These are phyloP conservation scores for Tanypteryx hageni DNA, from an alignment of 2,888 invertebrate species.

Conservation along the genomic window DNA sequence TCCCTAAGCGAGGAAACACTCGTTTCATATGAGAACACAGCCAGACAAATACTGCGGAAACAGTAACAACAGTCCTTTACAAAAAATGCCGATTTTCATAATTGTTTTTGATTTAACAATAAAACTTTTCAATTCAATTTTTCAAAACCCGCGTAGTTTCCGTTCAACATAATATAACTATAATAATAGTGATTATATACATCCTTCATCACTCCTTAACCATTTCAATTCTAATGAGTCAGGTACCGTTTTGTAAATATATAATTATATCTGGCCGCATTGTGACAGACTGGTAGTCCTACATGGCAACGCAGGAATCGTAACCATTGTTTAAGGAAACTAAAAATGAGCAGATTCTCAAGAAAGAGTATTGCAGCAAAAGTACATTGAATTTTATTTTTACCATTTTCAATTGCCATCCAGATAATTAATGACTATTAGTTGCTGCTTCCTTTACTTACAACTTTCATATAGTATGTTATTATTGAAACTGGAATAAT, in stretches of 20 bases:
- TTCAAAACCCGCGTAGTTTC: conserved; percentile 59
- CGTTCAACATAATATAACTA: conserved; percentile 55
- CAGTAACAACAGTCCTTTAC: conserved; percentile 15
- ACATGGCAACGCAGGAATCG: conserved; percentile 26
- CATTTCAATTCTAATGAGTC: conserved; percentile 62
- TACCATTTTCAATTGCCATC: not conserved
- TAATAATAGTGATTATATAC: conserved; percentile 50
- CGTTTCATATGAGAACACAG: conserved; percentile 39
- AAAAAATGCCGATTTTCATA: conserved; percentile 27
- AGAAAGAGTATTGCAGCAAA: conserved; percentile 28
- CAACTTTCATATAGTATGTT: not conserved
- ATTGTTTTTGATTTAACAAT: conserved; percentile 38
- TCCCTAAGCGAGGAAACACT: not conserved
- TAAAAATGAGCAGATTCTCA: conserved; percentile 42
- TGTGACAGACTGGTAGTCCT: not conserved
- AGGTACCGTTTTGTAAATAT: conserved; percentile 56
- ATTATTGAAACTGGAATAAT: not conserved
- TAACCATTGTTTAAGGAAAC: conserved; percentile 37
- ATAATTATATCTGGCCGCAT: conserved; percentile 36
- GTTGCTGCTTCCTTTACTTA: not conserved
- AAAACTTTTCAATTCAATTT: conserved; percentile 21
- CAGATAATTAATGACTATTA: not conserved
- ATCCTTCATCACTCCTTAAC: conserved; percentile 22
- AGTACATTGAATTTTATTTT: not conserved
- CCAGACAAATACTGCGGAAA: conserved; percentile 45